Conservation (phyloP, 2,797 vertebrate genomes). For the Chloroceryle amazona region DNA sequence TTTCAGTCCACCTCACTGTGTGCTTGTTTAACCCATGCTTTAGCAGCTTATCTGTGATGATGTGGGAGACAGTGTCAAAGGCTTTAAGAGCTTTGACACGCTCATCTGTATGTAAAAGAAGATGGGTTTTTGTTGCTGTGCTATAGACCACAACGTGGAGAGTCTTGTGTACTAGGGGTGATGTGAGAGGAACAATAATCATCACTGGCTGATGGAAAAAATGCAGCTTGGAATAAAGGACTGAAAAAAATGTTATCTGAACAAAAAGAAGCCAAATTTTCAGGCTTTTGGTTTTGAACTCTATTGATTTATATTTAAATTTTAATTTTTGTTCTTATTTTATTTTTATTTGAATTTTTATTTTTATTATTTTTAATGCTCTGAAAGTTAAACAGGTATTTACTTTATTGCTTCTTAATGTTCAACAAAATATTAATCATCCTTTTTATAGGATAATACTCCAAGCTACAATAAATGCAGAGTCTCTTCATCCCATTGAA, state of each 20-base stretch:
- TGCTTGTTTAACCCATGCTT: background rate
- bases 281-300: background rate
- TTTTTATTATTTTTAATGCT: background rate
- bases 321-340: background rate
- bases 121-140: background rate
- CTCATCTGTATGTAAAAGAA: background rate
- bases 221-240: background rate
- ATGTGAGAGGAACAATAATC: background rate
- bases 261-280: background rate
- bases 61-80: background rate
- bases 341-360: no score
- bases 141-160: background rate
- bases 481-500: background rate
- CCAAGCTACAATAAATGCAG: background rate
- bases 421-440: background rate
- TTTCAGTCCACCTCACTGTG: background rate
- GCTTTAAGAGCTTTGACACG: background rate
- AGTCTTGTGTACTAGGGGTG: background rate
- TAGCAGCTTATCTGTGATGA: background rate
- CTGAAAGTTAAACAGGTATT: no score
- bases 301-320: background rate
- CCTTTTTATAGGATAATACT: background rate
- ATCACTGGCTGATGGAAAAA: background rate
- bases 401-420: background rate
- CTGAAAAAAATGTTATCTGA: background rate